Conservation (phyloP, 2,797 vertebrate species). For the Cirrhinus mrigala region DNA sequence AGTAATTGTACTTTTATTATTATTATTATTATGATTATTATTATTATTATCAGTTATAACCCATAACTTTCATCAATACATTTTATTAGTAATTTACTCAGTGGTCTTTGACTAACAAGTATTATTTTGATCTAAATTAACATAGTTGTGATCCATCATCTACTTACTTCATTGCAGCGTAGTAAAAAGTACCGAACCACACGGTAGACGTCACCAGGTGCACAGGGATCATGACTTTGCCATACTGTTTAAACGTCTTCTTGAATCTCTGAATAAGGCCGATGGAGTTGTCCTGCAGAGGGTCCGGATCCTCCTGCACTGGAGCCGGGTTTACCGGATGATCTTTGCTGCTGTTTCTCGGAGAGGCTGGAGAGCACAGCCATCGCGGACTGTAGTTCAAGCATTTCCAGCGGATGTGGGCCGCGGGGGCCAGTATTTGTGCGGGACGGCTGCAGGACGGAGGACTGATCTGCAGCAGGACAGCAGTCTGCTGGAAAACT, state of each 20-base stretch:
- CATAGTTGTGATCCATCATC: too few species aligned
- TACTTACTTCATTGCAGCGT: conserved; percentile 96
- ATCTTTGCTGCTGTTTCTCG: conserved; percentile 55
- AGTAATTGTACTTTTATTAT: too few species aligned
- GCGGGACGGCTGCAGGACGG: neutral
- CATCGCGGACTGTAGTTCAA: conserved; percentile 63
- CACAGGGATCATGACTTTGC: conserved; percentile 96
- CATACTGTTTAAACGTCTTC: conserved; percentile 94
- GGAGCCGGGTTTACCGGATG: conserved; percentile 10
- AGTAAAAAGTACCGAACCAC: conserved; percentile 97
- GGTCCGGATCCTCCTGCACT: conserved; percentile 76
- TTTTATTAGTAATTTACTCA: neutral
- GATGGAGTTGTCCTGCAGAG: conserved; percentile 92
- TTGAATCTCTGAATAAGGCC: conserved; percentile 93
- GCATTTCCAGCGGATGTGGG: conserved; percentile 4
- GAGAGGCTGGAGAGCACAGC: conserved; percentile 67
- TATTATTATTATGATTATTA: too few species aligned
- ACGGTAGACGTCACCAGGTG: conserved; percentile 91
- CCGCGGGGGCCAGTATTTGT: neutral
- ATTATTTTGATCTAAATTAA: neutral
- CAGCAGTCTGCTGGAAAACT: conserved; percentile 66
- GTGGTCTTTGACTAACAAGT: neutral
- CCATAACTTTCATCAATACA: neutral
- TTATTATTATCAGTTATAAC: neutral
- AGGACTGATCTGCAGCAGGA: neutral